These are phyloP conservation scores for Probosciger aterrimus DNA, from an alignment of 2,113 vertebrate genomes.

Conservation along the genomic window DNA sequence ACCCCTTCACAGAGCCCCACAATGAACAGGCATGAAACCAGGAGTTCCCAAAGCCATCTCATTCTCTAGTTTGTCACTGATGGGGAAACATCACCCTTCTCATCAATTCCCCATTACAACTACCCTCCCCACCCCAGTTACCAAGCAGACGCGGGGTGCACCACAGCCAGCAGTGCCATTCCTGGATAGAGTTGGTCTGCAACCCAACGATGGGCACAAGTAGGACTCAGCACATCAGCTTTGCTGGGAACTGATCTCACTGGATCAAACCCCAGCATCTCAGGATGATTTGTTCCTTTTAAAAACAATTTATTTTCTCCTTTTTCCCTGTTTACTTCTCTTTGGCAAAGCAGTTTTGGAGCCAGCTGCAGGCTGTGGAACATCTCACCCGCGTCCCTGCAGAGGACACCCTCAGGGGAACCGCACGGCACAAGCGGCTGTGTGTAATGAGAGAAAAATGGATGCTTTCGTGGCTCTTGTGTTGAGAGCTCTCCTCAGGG, in stretches of 20 bases:
- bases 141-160: not conserved
- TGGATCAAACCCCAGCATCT: not conserved
- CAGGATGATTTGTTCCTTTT: not conserved
- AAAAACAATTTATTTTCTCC: not conserved
- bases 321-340: not conserved
- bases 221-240: not conserved
- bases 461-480: not conserved
- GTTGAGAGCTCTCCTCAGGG: not conserved
- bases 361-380: not conserved
- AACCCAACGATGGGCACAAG: accelerated
- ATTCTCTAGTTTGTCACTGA: not conserved
- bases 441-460: not conserved
- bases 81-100: not conserved
- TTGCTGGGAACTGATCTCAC: not conserved
- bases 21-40: accelerated
- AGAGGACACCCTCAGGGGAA: not conserved
- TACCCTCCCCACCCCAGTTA: not conserved
- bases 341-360: not conserved
- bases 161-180: not conserved
- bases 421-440: not conserved
- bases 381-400: not conserved
- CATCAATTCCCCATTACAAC: accelerated
- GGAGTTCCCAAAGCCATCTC: not conserved
- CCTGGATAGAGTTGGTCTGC: not conserved
- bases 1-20: not conserved